Conservation (phyloP, 2,113 vertebrate genomes). For the Gymnocephalus cernua region DNA sequence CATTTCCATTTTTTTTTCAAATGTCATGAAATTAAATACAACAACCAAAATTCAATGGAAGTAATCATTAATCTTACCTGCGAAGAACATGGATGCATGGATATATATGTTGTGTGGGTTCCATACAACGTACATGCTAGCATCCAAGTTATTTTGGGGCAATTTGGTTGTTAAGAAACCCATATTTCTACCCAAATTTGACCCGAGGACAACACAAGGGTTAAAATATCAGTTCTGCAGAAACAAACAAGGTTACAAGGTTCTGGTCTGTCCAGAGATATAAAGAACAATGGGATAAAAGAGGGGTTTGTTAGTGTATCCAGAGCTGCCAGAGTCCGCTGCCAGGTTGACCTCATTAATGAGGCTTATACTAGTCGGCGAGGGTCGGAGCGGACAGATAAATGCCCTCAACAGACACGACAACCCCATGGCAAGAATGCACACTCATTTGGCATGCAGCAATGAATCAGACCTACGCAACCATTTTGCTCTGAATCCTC, state of each 20-base stretch:
- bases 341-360: conserved; percentile 72
- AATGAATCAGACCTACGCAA: conserved; percentile 51
- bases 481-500: conserved; percentile 10
- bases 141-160: too few species aligned
- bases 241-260: conserved; percentile 20
- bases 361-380: conserved; percentile 43
- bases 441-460: conserved; percentile 57
- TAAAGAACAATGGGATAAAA: conserved; percentile 59
- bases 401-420: conserved; percentile 41
- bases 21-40: too few species aligned
- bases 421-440: conserved; percentile 58
- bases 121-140: too few species aligned
- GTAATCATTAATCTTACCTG: too few species aligned
- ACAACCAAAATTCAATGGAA: too few species aligned
- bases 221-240: conserved; percentile 7
- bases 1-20: too few species aligned
- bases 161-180: too few species aligned
- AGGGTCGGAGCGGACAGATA: conserved; percentile 42
- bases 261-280: conserved; percentile 8
- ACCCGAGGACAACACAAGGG: too few species aligned
- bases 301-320: conserved; percentile 64
- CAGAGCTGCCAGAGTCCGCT: conserved; percentile 45
- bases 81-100: too few species aligned
- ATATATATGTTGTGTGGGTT: too few species aligned
- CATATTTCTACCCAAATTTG: too few species aligned